A percentile compares a stretch with the other conserved stretches of the same genome.
Evolutionary conservation across 2,888 invertebrate genomes (phyloP).

Genomic region (Lathronympha strigana): DNA sequence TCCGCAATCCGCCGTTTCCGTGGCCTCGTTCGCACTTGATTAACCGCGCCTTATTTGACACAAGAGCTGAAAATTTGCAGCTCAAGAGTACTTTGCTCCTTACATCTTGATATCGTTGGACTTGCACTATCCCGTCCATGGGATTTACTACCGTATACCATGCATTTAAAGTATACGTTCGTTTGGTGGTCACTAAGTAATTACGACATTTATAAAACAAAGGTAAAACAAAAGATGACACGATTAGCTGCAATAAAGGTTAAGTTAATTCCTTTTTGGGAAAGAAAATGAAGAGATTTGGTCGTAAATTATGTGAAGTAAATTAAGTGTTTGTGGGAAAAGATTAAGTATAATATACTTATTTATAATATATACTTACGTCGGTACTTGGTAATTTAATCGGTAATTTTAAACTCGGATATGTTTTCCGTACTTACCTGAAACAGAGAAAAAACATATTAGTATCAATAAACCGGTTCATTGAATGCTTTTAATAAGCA

Average conservation of each 20-base stretch:
- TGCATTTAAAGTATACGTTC: background rate
- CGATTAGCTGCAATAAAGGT: slow-evolving; percentile 24
- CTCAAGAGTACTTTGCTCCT: slow-evolving; percentile 6
- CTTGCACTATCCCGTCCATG: background rate
- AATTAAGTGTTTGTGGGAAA: slow-evolving; percentile 1
- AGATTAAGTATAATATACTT: slow-evolving; percentile 13
- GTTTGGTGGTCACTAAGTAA: background rate
- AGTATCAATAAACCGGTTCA: background rate
- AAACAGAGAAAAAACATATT: slow-evolving; percentile 49
- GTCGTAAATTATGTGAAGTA: slow-evolving; percentile 5
- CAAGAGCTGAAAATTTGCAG: slow-evolving; percentile 30
- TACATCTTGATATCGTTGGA: slow-evolving; percentile 20
- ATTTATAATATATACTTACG: slow-evolving; percentile 2
- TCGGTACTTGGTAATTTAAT: background rate
- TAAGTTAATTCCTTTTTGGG: slow-evolving; percentile 15
- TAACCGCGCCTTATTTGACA: slow-evolving; percentile 31
- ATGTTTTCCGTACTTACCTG: slow-evolving; percentile 67
- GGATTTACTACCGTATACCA: background rate
- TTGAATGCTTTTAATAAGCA: too few relatives aligned
- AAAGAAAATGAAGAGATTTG: slow-evolving; percentile 15
- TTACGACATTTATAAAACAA: background rate
- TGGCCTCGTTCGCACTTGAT: slow-evolving; percentile 33
- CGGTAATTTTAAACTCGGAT: background rate
- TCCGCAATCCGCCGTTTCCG: background rate
- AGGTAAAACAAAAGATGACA: slow-evolving; percentile 11